These are phyloP conservation scores for Geotrupes spiniger DNA, from an alignment of 2,888 invertebrate species.

Conservation along the genomic window DNA sequence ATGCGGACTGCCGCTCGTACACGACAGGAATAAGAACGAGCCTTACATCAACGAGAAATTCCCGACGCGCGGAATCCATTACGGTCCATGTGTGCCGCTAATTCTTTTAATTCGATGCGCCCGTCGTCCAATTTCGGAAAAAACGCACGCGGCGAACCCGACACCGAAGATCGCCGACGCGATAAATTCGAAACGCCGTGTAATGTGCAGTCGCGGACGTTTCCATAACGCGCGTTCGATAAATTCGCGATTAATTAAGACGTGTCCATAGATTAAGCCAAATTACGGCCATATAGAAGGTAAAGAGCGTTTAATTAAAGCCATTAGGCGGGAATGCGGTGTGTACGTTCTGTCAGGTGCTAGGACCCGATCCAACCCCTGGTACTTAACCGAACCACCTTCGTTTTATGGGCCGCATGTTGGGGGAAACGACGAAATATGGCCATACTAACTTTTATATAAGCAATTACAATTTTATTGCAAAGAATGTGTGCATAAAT, in stretches of 20 bases:
- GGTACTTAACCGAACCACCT: slow-evolving; percentile 10
- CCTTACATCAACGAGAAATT: background rate
- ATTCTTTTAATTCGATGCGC: no score
- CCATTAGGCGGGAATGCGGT: slow-evolving; percentile 32
- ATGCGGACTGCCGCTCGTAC: slow-evolving; percentile 12
- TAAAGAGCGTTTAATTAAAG: slow-evolving; percentile 34
- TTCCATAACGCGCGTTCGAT: no score
- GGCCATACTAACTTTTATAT: slow-evolving; percentile 28
- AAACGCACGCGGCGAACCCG: no score
- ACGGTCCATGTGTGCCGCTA: no score
- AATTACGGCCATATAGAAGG: slow-evolving; percentile 27
- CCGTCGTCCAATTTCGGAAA: no score
- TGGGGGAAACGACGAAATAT: slow-evolving; percentile 22
- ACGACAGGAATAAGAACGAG: slow-evolving; percentile 15
- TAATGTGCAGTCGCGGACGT: no score
- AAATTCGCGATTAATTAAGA: no score
- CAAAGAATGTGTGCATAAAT: no score
- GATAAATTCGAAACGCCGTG: no score
- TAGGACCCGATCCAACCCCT: slow-evolving; percentile 12
- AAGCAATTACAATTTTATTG: no score
- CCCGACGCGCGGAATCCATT: no score
- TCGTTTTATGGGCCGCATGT: slow-evolving; percentile 16
- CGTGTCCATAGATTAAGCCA: slow-evolving; percentile 13
- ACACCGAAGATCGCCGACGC: no score
- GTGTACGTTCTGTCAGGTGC: slow-evolving; percentile 34